Evolutionary conservation across 2,888 invertebrate species (phyloP).

Genomic region (Melanotus villosus): DNA sequence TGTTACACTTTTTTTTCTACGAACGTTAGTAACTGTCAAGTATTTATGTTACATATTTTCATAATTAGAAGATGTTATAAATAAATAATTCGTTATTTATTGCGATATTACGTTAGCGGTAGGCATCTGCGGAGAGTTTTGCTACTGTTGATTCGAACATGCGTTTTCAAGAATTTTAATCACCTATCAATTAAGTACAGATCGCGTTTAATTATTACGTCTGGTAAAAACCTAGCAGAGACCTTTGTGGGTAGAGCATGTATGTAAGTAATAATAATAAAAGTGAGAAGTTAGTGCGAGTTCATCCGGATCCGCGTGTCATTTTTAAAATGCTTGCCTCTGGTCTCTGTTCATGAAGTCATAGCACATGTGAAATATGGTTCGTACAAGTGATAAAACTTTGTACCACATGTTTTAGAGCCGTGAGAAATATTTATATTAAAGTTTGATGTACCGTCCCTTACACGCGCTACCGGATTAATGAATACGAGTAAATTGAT

Average conservation of each 20-base stretch:
- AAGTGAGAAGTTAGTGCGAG: not conserved
- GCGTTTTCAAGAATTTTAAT: slow-evolving; percentile 7
- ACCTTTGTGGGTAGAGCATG: no score
- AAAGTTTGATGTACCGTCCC: slow-evolving; percentile 45
- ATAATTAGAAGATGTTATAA: slow-evolving; percentile 5
- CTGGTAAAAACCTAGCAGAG: not conserved
- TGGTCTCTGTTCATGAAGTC: slow-evolving; percentile 25
- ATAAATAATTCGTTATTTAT: slow-evolving; percentile 29
- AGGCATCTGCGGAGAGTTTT: not conserved
- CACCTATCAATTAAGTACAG: not conserved
- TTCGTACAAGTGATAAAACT: slow-evolving; percentile 47
- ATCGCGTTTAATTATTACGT: not conserved
- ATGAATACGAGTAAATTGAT: slow-evolving; percentile 28
- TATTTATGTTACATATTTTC: slow-evolving; percentile 29
- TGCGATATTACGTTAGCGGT: not conserved
- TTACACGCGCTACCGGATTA: slow-evolving; percentile 36
- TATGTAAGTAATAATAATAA: not conserved
- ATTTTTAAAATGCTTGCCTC: not conserved
- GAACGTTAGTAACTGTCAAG: slow-evolving; percentile 13
- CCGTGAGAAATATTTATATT: slow-evolving; percentile 53
- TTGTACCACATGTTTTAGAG: slow-evolving; percentile 46
- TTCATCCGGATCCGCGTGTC: not conserved
- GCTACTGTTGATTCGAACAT: not conserved
- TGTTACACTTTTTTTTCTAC: slow-evolving; percentile 6
- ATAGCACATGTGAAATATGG: slow-evolving; percentile 40